Evolutionary conservation across 1,140 invertebrate genomes (phyloP).

Genomic region (Drosophila rufa): DNA sequence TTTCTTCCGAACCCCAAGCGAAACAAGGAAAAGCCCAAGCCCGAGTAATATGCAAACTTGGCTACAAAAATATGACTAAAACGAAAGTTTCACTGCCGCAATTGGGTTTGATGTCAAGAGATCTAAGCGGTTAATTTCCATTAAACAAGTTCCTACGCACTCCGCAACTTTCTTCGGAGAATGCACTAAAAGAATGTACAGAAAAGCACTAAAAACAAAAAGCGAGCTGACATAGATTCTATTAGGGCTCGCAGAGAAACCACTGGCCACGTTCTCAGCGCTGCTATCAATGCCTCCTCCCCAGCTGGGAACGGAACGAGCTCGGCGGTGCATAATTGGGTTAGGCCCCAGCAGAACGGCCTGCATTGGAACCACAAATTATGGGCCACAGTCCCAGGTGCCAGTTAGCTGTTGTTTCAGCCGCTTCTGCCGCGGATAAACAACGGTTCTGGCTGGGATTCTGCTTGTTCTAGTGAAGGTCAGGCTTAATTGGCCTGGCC

Average conservation of each 20-base stretch:
- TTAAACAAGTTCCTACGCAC: constrained; percentile 63
- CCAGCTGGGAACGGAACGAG: constrained; percentile 38
- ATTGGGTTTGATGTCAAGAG: constrained; percentile 58
- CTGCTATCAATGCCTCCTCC: constrained; percentile 29
- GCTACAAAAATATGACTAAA: constrained; percentile 35
- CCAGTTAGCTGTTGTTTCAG: constrained; percentile 49
- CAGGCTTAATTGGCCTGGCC: constrained; percentile 51
- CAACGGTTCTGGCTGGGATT: constrained; percentile 62
- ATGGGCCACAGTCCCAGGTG: constrained; percentile 38
- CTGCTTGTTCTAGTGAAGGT: constrained; percentile 61
- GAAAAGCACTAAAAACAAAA: constrained; percentile 16
- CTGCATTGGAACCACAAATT: constrained; percentile 30
- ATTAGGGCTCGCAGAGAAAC: constrained; percentile 20
- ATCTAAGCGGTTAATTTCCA: constrained; percentile 54
- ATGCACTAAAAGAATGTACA: constrained; percentile 40
- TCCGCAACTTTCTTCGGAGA: constrained; percentile 54
- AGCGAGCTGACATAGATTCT: constrained; percentile 46
- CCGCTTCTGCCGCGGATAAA: constrained; percentile 21
- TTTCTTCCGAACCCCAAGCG: neutral
- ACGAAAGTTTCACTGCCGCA: constrained; percentile 63
- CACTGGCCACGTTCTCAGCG: constrained; percentile 54
- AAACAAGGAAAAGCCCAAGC: constrained; percentile 34
- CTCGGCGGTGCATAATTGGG: constrained; percentile 50
- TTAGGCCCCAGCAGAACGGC: constrained; percentile 25
- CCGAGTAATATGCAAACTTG: constrained; percentile 38